These are phyloP conservation scores for Leptinotarsa peninsularis DNA, from an alignment of 2,888 invertebrate genomes.

Conservation along the genomic window DNA sequence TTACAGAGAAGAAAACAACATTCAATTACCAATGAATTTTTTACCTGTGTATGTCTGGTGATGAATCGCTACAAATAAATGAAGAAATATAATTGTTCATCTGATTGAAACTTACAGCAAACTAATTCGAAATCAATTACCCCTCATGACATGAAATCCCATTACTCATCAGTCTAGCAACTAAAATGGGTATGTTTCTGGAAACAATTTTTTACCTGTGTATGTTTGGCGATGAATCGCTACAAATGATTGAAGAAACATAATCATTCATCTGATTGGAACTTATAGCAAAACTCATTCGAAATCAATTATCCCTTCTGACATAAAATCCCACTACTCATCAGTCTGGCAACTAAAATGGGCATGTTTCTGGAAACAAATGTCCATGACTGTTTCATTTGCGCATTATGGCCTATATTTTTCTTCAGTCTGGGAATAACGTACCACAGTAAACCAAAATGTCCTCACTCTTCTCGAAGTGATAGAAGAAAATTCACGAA, in stretches of 20 bases:
- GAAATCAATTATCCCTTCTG: background rate
- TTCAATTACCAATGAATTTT: background rate
- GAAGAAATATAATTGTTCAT: background rate
- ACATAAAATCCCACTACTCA: background rate
- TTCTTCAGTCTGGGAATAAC: conserved; percentile 22
- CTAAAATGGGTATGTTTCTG: background rate
- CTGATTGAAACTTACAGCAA: background rate
- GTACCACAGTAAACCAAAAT: conserved; percentile 20
- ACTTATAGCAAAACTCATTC: background rate
- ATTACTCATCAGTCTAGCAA: background rate
- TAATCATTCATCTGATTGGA: background rate
- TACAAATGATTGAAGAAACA: background rate
- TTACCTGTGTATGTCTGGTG: conserved; percentile 22
- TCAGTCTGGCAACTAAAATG: background rate
- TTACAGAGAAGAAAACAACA: too few species aligned
- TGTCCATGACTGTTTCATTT: conserved; percentile 28
- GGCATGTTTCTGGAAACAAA: background rate
- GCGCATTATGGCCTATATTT: conserved; percentile 21
- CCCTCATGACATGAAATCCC: background rate
- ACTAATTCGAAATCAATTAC: background rate
- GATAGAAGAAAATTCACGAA: background rate
- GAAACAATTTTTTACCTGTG: conserved; percentile 21
- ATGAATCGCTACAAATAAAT: too few species aligned
- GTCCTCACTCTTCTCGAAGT: conserved; percentile 6
- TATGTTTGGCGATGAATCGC: conserved; percentile 6